These are phyloP conservation scores for Bubo bubo DNA, from an alignment of 2,113 vertebrate genomes.

Conservation along the genomic window DNA sequence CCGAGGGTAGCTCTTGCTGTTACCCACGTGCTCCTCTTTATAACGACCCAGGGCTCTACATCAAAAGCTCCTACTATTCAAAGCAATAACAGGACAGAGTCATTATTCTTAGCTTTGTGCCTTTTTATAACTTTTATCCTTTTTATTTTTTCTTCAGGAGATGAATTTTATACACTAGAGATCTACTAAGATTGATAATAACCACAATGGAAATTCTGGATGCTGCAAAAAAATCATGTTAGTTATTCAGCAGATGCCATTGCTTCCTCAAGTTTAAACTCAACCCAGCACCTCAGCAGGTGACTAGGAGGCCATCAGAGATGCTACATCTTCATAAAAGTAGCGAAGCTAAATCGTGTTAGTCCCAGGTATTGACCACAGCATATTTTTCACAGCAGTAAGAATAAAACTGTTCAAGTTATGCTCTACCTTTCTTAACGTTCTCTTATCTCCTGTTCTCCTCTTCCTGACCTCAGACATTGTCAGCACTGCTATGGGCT, in stretches of 20 bases:
- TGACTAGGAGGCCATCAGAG: neutral
- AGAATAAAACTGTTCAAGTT: neutral
- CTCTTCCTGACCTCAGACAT: neutral
- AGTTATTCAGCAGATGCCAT: neutral
- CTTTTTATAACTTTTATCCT: neutral
- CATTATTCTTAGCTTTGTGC: neutral
- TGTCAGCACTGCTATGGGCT: neutral
- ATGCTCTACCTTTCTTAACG: neutral
- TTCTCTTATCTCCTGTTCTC: neutral
- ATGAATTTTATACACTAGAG: neutral
- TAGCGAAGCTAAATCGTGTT: neutral
- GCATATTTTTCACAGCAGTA: neutral
- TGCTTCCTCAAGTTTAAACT: neutral
- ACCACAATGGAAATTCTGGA: neutral
- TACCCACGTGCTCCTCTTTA: neutral
- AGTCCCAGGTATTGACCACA: neutral
- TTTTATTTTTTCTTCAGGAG: neutral
- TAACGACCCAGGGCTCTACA: neutral
- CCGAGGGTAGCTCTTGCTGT: neutral
- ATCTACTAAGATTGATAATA: neutral
- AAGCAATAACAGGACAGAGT: neutral
- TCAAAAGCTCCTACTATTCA: neutral
- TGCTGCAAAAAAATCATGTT: neutral
- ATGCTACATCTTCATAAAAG: neutral
- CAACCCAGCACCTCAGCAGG: neutral